These are phyloP conservation scores for Enteromius viviparus DNA, from an alignment of 2,797 vertebrate genomes.

Conservation along the genomic window DNA sequence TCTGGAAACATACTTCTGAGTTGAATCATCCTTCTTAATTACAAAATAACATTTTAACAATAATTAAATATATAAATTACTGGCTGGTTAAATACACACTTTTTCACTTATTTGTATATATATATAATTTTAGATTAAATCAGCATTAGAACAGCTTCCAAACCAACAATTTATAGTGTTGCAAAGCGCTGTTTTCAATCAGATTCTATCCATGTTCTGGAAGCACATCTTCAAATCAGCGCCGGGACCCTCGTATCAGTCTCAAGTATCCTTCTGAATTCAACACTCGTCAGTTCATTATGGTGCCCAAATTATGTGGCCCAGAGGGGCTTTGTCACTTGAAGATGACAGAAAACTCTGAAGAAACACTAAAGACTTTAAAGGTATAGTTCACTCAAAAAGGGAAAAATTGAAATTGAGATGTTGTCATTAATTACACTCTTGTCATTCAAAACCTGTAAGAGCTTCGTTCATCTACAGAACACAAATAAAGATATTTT, in stretches of 20 bases:
- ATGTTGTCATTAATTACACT: no score
- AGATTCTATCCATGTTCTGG: constrained; percentile 32
- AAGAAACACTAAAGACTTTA: not conserved
- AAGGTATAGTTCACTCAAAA: no score
- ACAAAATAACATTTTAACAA: no score
- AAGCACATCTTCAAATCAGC: constrained; percentile 39
- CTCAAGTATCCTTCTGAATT: constrained; percentile 45
- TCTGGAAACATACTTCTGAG: not conserved
- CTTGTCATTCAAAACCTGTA: no score
- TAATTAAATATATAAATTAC: not conserved
- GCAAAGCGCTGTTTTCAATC: constrained; percentile 25
- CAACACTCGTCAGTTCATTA: constrained; percentile 44
- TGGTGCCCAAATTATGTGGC: constrained; percentile 26
- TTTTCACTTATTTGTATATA: no score
- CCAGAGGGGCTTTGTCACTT: not conserved
- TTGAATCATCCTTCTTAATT: not conserved
- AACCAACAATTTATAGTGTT: constrained; percentile 39
- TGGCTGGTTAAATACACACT: no score
- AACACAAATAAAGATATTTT: no score
- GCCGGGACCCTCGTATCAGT: constrained; percentile 17
- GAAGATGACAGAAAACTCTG: not conserved
- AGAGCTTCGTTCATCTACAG: no score
- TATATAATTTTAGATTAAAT: not conserved
- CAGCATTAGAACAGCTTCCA: no score
- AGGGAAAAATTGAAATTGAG: no score